Percentiles rank a stretch among this genome's conserved stretches.
These are phyloP conservation scores for Isaurus tuberculatus DNA, from an alignment of 92 coral and sea anemone species.

Conservation along the genomic window DNA sequence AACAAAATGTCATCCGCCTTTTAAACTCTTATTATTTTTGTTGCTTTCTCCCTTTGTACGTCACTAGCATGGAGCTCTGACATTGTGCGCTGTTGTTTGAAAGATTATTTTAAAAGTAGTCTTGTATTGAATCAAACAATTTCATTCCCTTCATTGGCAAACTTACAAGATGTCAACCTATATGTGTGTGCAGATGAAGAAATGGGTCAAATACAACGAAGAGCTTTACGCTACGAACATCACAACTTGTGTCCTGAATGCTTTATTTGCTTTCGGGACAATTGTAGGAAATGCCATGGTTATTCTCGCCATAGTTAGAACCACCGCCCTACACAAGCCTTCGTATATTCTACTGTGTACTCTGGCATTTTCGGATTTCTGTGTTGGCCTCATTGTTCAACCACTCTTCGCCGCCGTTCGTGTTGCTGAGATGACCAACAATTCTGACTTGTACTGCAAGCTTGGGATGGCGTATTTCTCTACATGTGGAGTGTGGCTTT, in stretches of 20 bases:
- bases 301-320: constrained; percentile 24
- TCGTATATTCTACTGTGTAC: constrained; percentile 20
- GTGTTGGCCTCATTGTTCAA: constrained; percentile 38
- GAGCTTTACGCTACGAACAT: background rate
- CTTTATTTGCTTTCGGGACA: constrained; percentile 18
- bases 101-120: no score
- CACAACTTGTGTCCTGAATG: background rate
- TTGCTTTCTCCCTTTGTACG: background rate
- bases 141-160: background rate
- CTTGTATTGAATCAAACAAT: background rate
- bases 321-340: constrained; percentile 28
- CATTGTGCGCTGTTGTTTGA: background rate
- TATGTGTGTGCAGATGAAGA: constrained; percentile 21
- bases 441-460: constrained; percentile 33
- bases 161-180: constrained; percentile 10
- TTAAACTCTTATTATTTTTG: background rate
- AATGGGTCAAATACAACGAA: constrained; percentile 26
- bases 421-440: constrained; percentile 23
- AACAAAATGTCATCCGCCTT: background rate
- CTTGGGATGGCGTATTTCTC: constrained; percentile 42
- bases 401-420: constrained; percentile 35
- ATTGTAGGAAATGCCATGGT: constrained; percentile 30
- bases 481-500: constrained; percentile 36
- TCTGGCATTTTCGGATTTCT: constrained; percentile 34
- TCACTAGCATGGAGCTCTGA: no score